Evolutionary conservation across 2,797 vertebrate genomes (phyloP).

Genomic region (Centroberyx gerrardi): DNA sequence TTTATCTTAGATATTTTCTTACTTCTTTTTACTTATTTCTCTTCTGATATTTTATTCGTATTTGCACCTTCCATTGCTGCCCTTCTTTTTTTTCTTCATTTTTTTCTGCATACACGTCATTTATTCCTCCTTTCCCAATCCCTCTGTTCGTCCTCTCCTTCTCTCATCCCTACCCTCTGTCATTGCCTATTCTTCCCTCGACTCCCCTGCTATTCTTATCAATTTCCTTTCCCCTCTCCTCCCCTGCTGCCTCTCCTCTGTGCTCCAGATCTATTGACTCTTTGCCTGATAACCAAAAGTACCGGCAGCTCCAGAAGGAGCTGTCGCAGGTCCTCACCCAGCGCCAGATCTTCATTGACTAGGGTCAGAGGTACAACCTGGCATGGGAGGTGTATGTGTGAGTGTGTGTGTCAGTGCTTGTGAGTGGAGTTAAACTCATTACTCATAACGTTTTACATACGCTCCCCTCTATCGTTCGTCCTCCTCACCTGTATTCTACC

Average conservation of each 20-base stretch:
- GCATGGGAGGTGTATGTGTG: slow-evolving; percentile 78
- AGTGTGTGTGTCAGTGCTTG: slow-evolving; percentile 36
- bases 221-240: slow-evolving; percentile 14
- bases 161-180: slow-evolving; percentile 22
- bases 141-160: neutral
- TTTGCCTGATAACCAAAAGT: slow-evolving; percentile 99
- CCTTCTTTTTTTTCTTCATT: neutral
- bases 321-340: slow-evolving; percentile 99
- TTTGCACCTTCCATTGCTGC: slow-evolving; percentile 7
- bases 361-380: slow-evolving; percentile 92
- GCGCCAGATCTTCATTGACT: slow-evolving; percentile 99
- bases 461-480: neutral
- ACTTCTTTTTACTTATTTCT: neutral
- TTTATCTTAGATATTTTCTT: slow-evolving; percentile 5
- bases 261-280: slow-evolving; percentile 97
- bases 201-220: slow-evolving; percentile 32
- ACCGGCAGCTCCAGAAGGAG: slow-evolving; percentile 99
- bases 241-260: slow-evolving; percentile 64
- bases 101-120: slow-evolving; percentile 12
- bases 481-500: too few species aligned
- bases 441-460: neutral
- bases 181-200: neutral
- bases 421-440: neutral
- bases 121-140: neutral
- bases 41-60: neutral